phyloP scores from a whole-genome alignment of 2,797 vertebrate species.

The Moxostoma hubbsi region DNA sequence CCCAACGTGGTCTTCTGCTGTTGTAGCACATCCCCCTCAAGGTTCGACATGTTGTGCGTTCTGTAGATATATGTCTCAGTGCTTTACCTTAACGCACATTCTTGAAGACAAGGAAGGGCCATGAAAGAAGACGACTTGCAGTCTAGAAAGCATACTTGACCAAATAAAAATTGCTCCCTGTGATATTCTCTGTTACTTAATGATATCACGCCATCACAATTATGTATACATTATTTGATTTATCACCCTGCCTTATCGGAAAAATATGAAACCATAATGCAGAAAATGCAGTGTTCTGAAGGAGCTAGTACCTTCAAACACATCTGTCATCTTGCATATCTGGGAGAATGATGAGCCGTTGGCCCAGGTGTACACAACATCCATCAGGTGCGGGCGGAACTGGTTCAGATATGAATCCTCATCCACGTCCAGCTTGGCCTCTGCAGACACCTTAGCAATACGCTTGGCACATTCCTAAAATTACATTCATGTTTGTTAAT shows the following conservation, averaged over 20 bases:
- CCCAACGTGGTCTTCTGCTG: too few relatives aligned
- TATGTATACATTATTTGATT: not conserved
- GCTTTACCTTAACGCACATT: too few relatives aligned
- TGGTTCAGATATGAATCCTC: slow-evolving; percentile 92
- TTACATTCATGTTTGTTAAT: not conserved
- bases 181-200: not conserved
- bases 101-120: too few relatives aligned
- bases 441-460: slow-evolving; percentile 95
- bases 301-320: slow-evolving; percentile 89
- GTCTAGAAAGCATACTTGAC: too few relatives aligned
- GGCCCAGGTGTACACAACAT: slow-evolving; percentile 95
- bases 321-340: slow-evolving; percentile 99
- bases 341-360: slow-evolving; percentile 94
- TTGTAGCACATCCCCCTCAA: too few relatives aligned
- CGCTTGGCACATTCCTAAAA: slow-evolving; percentile 94
- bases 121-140: too few relatives aligned
- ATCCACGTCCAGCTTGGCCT: slow-evolving; percentile 95
- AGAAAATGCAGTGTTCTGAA: not conserved
- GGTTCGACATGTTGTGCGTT: too few relatives aligned
- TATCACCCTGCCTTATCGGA: not conserved
- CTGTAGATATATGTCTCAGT: too few relatives aligned
- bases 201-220: not conserved
- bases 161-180: too few relatives aligned
- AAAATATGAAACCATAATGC: not conserved
- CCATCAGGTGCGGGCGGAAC: slow-evolving; percentile 96